Percentiles rank a stretch among this genome's conserved stretches.
Evolutionary conservation across 1,140 invertebrate species (phyloP).

Genomic region (Camponotus vicinus): DNA sequence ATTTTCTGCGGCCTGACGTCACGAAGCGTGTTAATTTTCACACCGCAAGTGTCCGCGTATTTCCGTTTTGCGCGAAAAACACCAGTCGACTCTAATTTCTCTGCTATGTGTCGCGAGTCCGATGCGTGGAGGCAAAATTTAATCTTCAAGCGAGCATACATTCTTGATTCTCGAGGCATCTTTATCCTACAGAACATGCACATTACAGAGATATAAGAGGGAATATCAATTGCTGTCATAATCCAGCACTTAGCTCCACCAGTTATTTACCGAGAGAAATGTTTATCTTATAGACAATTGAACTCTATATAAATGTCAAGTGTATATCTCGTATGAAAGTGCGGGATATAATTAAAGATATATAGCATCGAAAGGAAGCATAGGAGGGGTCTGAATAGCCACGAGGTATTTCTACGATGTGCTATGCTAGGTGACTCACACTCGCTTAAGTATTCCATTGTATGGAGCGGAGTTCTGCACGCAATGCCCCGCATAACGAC

Average conservation of each 20-base stretch:
- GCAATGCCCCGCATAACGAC: background rate
- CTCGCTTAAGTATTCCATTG: constrained; percentile 50
- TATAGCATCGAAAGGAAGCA: background rate
- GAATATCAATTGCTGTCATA: background rate
- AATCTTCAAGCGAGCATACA: background rate
- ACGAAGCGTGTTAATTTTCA: constrained; percentile 20
- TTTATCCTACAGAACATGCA: background rate
- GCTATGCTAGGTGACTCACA: constrained; percentile 20
- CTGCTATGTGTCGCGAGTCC: background rate
- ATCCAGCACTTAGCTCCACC: background rate
- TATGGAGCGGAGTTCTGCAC: background rate
- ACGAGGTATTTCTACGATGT: constrained; percentile 13
- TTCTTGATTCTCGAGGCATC: background rate
- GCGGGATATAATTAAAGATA: background rate
- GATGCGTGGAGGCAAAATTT: background rate
- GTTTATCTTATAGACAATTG: constrained; percentile 1
- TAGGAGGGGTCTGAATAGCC: constrained; percentile 13
- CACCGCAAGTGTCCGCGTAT: background rate
- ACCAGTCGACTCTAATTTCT: background rate
- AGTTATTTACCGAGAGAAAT: background rate
- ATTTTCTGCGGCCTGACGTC: background rate
- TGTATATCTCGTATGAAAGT: background rate
- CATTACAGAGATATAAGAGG: background rate
- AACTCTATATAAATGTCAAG: background rate
- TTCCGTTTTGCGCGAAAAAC: background rate